phyloP scores from a whole-genome alignment of 2,113 vertebrate species.

The Lota lota region DNA sequence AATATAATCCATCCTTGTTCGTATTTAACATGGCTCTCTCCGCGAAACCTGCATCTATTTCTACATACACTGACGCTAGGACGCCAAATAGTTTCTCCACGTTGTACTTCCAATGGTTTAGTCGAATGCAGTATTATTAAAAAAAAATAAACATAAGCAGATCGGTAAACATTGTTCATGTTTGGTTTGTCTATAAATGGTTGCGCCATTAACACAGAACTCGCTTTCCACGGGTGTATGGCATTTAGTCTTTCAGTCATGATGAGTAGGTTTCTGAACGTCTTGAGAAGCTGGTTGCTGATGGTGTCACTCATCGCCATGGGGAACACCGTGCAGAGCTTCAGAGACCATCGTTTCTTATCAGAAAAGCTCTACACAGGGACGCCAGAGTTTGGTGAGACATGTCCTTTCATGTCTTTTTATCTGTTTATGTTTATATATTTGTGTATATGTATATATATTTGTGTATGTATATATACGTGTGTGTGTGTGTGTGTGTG shows the following conservation, averaged over 20 bases:
- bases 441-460: too few relatives aligned
- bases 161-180: not conserved
- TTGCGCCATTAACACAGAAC: not conserved
- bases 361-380: constrained; percentile 94
- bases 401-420: not conserved
- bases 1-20: too few relatives aligned
- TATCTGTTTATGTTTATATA: too few relatives aligned
- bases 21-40: too few relatives aligned
- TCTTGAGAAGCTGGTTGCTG: constrained; percentile 91
- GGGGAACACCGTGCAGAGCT: constrained; percentile 92
- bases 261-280: constrained; percentile 90
- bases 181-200: not conserved
- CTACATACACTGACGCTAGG: too few relatives aligned
- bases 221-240: constrained; percentile 25
- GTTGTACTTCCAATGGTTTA: too few relatives aligned
- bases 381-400: constrained; percentile 84
- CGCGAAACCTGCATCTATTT: too few relatives aligned
- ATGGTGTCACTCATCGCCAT: constrained; percentile 91
- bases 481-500: too few relatives aligned
- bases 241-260: constrained; percentile 1
- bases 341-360: constrained; percentile 91
- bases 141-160: too few relatives aligned
- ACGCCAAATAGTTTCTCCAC: too few relatives aligned
- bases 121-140: too few relatives aligned
- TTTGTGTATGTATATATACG: too few relatives aligned